Evolutionary conservation across 2,113 vertebrate species (phyloP).

Genomic region (Lepus europaeus): DNA sequence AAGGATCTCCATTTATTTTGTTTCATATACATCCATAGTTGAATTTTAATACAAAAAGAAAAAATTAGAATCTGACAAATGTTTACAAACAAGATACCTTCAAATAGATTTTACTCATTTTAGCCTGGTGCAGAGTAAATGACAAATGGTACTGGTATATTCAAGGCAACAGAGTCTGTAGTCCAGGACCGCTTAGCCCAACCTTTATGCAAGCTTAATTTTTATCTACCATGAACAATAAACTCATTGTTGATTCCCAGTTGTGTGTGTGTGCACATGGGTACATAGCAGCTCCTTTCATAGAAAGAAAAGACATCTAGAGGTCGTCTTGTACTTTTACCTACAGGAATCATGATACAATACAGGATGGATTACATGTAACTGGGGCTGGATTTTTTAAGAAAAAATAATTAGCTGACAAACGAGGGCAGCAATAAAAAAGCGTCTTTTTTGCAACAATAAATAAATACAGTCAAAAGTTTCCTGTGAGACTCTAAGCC

Average conservation of each 20-base stretch:
- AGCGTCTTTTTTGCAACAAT: slow-evolving; percentile 94
- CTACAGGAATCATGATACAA: slow-evolving; percentile 93
- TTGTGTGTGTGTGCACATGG: slow-evolving; percentile 89
- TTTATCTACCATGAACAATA: slow-evolving; percentile 88
- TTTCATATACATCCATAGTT: slow-evolving; percentile 94
- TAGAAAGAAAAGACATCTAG: slow-evolving; percentile 93
- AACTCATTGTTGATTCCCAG: slow-evolving; percentile 91
- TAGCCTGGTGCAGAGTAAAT: slow-evolving; percentile 91
- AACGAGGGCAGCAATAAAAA: slow-evolving; percentile 94
- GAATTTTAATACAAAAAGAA: slow-evolving; percentile 94
- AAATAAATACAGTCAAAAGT: slow-evolving; percentile 94
- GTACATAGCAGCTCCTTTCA: slow-evolving; percentile 94
- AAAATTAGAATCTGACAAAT: slow-evolving; percentile 94
- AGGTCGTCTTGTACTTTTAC: slow-evolving; percentile 91
- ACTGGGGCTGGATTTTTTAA: slow-evolving; percentile 89
- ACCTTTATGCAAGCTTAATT: slow-evolving; percentile 88
- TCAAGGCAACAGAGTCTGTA: slow-evolving; percentile 90
- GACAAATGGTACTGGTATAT: slow-evolving; percentile 88
- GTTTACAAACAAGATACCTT: slow-evolving; percentile 99
- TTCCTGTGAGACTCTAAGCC: slow-evolving; percentile 92
- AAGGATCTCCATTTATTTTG: slow-evolving; percentile 92
- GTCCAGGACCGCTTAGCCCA: slow-evolving; percentile 87
- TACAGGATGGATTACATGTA: slow-evolving; percentile 90
- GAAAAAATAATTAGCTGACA: slow-evolving; percentile 94
- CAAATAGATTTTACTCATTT: slow-evolving; percentile 92